Evolutionary conservation across 2,113 vertebrate species (phyloP).

Genomic region (Calonectris borealis): DNA sequence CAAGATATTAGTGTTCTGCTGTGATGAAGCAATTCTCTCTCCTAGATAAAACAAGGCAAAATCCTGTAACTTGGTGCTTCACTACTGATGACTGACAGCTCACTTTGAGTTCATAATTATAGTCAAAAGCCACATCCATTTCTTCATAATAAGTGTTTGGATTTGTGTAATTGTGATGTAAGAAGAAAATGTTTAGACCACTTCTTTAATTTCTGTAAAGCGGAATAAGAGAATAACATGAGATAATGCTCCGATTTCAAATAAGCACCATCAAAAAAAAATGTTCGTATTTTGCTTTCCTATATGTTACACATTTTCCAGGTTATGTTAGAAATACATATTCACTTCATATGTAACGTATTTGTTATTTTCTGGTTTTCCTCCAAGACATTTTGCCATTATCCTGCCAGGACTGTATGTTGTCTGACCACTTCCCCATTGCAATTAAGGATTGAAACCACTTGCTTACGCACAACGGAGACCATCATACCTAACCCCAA

Average conservation of each 20-base stretch:
- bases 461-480: slow-evolving; percentile 83
- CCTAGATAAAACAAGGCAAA: neutral
- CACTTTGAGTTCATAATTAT: slow-evolving; percentile 23
- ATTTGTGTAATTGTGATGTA: slow-evolving; percentile 36
- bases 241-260: neutral
- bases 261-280: neutral
- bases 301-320: neutral
- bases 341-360: slow-evolving; percentile 57
- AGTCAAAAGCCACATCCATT: slow-evolving; percentile 50
- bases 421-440: slow-evolving; percentile 82
- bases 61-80: neutral
- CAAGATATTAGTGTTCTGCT: neutral
- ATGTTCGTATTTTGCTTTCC: neutral
- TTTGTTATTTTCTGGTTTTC: slow-evolving; percentile 69
- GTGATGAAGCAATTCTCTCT: neutral
- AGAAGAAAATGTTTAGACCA: slow-evolving; percentile 32
- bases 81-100: slow-evolving; percentile 5
- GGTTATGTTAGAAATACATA: slow-evolving; percentile 34
- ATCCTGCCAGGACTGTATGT: slow-evolving; percentile 74
- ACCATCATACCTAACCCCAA: slow-evolving; percentile 79
- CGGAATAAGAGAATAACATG: neutral
- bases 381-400: slow-evolving; percentile 73
- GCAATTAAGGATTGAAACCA: slow-evolving; percentile 81
- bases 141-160: slow-evolving; percentile 37
- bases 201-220: slow-evolving; percentile 49